phyloP scores from a whole-genome alignment of 2,797 vertebrate genomes.

The Microhierax caerulescens region DNA sequence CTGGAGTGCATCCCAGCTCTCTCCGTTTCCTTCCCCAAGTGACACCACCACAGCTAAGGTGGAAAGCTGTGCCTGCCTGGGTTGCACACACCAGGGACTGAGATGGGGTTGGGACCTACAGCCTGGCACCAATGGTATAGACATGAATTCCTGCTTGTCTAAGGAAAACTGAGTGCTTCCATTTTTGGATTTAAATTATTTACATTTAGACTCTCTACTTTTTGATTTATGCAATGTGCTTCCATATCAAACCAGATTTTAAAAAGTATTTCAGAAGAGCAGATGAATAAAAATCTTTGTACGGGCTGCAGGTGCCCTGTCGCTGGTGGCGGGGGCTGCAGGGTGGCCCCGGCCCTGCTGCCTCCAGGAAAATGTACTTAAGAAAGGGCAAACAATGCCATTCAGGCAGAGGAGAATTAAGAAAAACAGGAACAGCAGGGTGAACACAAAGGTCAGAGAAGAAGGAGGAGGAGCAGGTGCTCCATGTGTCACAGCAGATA shows the following conservation, averaged over 20 bases:
- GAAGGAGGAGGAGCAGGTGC: neutral
- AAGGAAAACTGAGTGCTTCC: neutral
- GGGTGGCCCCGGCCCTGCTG: too few relatives aligned
- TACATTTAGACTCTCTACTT: neutral
- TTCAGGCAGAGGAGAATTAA: neutral
- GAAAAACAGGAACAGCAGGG: neutral
- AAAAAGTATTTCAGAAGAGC: neutral
- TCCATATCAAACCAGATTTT: neutral
- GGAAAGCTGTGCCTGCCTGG: neutral
- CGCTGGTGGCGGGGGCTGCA: rapidly evolving
- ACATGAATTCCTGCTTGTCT: neutral
- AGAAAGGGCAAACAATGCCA: neutral
- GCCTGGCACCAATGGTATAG: neutral
- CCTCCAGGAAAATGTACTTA: neutral
- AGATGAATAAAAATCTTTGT: neutral
- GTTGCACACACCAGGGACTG: neutral
- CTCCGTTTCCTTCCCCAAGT: neutral
- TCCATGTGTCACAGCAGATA: neutral
- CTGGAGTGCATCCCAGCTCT: rapidly evolving
- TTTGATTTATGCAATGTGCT: neutral
- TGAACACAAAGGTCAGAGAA: neutral
- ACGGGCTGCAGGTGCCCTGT: rapidly evolving
- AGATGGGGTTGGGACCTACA: neutral
- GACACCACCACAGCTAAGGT: neutral
- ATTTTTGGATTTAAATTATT: neutral